Conservation (phyloP, 2,113 vertebrate species). For the Coptodon rendalli region DNA sequence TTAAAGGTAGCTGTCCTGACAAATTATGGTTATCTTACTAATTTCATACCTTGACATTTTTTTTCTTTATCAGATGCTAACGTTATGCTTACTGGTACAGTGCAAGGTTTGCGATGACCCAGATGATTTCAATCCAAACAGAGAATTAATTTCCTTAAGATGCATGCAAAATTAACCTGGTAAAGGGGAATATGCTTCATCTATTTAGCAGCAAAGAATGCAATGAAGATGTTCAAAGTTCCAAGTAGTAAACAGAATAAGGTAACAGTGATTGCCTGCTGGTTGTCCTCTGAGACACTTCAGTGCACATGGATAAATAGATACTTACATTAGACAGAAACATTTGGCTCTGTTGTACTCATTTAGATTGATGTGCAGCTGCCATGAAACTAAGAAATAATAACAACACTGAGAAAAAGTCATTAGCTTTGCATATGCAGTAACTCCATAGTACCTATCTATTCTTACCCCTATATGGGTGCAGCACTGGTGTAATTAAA, state of each 20-base stretch:
- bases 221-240: background rate
- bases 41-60: background rate
- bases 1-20: background rate
- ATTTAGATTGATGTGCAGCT: accelerated
- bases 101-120: background rate
- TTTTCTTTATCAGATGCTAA: background rate
- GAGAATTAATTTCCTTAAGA: background rate
- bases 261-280: background rate
- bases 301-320: background rate
- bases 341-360: background rate
- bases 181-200: accelerated
- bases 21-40: background rate
- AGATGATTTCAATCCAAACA: background rate
- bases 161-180: background rate
- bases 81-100: background rate
- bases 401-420: background rate
- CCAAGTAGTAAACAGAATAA: background rate
- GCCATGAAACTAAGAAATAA: background rate
- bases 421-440: background rate
- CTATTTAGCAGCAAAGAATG: background rate
- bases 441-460: background rate
- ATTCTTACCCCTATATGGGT: background rate
- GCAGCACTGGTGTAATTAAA: background rate
- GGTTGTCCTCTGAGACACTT: background rate
- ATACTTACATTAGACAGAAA: background rate